Evolutionary conservation across 2,113 vertebrate species (phyloP).

Genomic region (Spermophilus dauricus): DNA sequence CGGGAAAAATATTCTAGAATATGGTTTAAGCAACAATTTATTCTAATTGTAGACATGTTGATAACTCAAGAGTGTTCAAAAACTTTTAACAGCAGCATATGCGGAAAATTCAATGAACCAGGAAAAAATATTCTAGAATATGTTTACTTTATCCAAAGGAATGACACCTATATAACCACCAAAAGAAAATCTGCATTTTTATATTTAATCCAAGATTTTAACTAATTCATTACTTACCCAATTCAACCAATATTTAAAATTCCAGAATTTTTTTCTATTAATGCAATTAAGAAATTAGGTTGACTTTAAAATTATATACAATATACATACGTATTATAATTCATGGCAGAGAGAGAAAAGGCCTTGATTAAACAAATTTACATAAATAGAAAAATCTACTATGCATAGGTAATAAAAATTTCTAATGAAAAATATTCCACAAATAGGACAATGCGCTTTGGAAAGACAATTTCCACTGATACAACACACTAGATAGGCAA

Average conservation of each 20-base stretch:
- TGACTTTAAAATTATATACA: conserved; percentile 37
- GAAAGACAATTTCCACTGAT: conserved; percentile 34
- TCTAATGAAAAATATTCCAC: conserved; percentile 52
- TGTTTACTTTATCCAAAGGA: neutral
- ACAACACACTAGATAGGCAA: neutral
- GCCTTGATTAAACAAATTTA: neutral
- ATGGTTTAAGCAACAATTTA: conserved; percentile 15
- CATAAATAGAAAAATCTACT: conserved; percentile 40
- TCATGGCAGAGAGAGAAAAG: conserved; percentile 34
- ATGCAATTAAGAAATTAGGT: neutral
- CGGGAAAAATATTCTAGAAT: conserved; percentile 5
- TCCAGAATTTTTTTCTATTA: conserved; percentile 53
- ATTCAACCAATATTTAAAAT: neutral
- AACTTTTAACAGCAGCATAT: conserved; percentile 26
- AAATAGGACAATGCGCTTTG: conserved; percentile 20
- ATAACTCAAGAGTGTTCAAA: conserved; percentile 19
- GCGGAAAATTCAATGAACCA: neutral
- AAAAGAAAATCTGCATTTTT: conserved; percentile 24
- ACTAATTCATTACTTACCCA: conserved; percentile 17
- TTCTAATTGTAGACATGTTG: neutral
- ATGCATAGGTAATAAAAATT: conserved; percentile 1
- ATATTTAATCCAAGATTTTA: conserved; percentile 57
- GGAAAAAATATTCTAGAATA: conserved; percentile 16
- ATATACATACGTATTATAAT: neutral
- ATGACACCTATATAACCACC: neutral